Evolutionary conservation across 1,140 invertebrate species (phyloP).

Genomic region (Drosophila lowei): DNA sequence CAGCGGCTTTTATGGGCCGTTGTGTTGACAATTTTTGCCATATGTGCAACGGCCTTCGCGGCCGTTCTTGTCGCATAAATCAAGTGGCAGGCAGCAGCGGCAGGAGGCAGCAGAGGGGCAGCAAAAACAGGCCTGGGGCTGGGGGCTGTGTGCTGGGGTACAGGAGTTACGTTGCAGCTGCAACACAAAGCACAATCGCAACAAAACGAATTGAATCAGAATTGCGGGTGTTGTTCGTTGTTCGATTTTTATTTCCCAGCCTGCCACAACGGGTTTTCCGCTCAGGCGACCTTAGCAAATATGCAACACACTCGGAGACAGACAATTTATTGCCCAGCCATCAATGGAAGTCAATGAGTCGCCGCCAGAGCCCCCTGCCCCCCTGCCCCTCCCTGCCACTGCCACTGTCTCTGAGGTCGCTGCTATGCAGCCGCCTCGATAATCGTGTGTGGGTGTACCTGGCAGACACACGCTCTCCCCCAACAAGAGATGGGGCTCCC

Average conservation of each 20-base stretch:
- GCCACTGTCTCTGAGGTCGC: slow-evolving; percentile 20
- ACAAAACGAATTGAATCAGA: slow-evolving; percentile 38
- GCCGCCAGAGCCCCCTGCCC: too few relatives aligned
- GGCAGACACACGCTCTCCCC: neutral
- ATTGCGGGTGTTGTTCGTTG: slow-evolving; percentile 67
- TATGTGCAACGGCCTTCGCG: slow-evolving; percentile 73
- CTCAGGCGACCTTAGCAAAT: slow-evolving; percentile 72
- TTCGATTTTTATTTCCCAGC: slow-evolving; percentile 37
- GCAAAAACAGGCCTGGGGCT: neutral
- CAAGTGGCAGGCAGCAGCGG: slow-evolving; percentile 42
- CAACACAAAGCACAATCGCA: slow-evolving; percentile 37
- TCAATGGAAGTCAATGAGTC: slow-evolving; percentile 60
- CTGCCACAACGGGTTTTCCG: slow-evolving; percentile 53
- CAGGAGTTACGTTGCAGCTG: slow-evolving; percentile 37
- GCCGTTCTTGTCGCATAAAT: slow-evolving; percentile 72
- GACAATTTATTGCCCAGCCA: slow-evolving; percentile 63
- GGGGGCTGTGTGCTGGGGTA: too few relatives aligned
- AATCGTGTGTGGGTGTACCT: slow-evolving; percentile 68
- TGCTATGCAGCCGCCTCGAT: slow-evolving; percentile 23
- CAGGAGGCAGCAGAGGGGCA: neutral
- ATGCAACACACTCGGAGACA: slow-evolving; percentile 66
- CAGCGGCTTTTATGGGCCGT: slow-evolving; percentile 54
- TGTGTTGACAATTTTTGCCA: slow-evolving; percentile 78
- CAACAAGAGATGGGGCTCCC: too few relatives aligned
- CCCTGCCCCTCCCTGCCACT: slow-evolving; percentile 28